Percentiles rank a stretch among this genome's conserved stretches.
These are phyloP conservation scores for Suillia variegata DNA, from an alignment of 2,888 invertebrate genomes.

Conservation along the genomic window DNA sequence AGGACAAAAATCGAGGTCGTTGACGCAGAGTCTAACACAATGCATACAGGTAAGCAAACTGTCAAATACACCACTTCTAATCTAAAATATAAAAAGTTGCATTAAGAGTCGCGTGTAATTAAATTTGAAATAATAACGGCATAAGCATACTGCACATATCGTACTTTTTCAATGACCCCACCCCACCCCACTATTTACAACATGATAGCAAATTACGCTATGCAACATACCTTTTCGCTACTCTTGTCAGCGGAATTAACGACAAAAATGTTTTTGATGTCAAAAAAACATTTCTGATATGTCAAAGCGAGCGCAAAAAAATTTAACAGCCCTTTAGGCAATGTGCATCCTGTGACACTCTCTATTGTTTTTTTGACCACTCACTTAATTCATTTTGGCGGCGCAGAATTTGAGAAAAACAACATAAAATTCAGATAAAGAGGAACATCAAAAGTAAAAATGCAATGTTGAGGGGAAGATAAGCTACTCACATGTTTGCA, in stretches of 20 bases:
- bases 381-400: constrained; percentile 37
- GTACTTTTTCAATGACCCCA: neutral
- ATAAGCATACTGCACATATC: neutral
- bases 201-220: neutral
- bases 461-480: neutral
- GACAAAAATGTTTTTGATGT: constrained; percentile 41
- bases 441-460: constrained; percentile 27
- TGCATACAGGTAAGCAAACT: constrained; percentile 84
- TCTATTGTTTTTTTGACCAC: constrained; percentile 34
- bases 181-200: neutral
- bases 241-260: neutral
- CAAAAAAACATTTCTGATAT: constrained; percentile 23
- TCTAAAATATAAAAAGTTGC: constrained; percentile 6
- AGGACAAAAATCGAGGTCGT: constrained; percentile 81
- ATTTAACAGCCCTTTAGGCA: constrained; percentile 31
- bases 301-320: constrained; percentile 19
- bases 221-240: neutral
- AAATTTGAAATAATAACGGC: constrained; percentile 14
- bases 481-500: neutral
- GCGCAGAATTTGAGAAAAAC: constrained; percentile 15
- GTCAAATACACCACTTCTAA: too few relatives aligned
- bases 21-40: constrained; percentile 89
- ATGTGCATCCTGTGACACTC: neutral
- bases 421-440: constrained; percentile 13
- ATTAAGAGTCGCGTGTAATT: constrained; percentile 8